These are phyloP conservation scores for Orius laevigatus DNA, from an alignment of 1,140 invertebrate species.

Conservation along the genomic window DNA sequence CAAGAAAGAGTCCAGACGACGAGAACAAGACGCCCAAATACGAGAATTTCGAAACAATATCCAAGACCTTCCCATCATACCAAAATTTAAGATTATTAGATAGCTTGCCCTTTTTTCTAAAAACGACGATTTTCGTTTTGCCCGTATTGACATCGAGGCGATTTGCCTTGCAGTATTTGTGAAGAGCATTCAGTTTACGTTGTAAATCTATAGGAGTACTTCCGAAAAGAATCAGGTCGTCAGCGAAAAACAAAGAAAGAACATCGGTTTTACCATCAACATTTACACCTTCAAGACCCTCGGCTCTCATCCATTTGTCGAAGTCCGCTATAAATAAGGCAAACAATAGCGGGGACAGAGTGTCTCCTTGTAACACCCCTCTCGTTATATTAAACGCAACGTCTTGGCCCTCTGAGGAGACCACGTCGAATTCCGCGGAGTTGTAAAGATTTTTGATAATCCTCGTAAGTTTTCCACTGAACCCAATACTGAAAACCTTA, in stretches of 20 bases:
- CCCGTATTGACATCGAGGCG: conserved; percentile 13
- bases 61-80: no score
- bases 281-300: no score
- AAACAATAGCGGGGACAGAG: conserved; percentile 15
- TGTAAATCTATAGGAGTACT: conserved; percentile 7
- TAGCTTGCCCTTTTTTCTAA: background rate
- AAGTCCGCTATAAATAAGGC: conserved; percentile 17
- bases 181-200: conserved; percentile 10
- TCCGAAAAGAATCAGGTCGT: conserved; percentile 16
- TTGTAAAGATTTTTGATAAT: conserved; percentile 18
- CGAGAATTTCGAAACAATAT: no score
- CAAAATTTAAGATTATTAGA: no score
- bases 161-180: conserved; percentile 13
- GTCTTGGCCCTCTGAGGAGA: conserved; percentile 3
- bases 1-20: no score
- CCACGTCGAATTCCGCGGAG: conserved; percentile 13
- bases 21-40: no score
- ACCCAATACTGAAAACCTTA: conserved; percentile 17
- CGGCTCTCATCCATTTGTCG: no score
- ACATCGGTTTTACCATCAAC: conserved; percentile 1
- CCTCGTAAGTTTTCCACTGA: conserved; percentile 19
- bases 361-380: conserved; percentile 20
- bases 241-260: conserved; percentile 17
- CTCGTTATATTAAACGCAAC: conserved; percentile 15
- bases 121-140: conserved; percentile 18